These are phyloP conservation scores for Alentia gelatinosa DNA, from an alignment of 2,888 invertebrate genomes.

Conservation along the genomic window DNA sequence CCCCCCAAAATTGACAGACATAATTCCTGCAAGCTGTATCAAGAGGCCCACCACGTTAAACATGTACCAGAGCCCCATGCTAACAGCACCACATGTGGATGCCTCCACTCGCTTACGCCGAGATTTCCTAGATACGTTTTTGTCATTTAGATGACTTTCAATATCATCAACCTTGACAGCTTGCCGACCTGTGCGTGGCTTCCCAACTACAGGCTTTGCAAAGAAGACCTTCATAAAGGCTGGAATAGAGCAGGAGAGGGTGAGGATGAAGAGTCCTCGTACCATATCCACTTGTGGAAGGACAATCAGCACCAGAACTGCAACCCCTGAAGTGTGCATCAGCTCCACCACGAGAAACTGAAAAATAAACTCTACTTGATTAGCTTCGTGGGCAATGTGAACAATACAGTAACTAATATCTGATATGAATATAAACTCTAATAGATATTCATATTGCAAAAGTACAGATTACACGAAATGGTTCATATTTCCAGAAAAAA, in stretches of 20 bases:
- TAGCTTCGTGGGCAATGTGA: no score
- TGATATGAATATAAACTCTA: no score
- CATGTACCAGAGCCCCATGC: slow-evolving; percentile 29
- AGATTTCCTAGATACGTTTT: background rate
- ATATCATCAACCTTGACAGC: background rate
- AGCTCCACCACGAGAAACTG: slow-evolving; percentile 73
- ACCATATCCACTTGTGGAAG: slow-evolving; percentile 76
- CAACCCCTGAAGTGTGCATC: slow-evolving; percentile 87
- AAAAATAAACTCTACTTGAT: no score
- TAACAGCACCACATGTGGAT: background rate
- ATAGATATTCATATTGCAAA: no score
- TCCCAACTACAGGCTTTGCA: slow-evolving; percentile 6
- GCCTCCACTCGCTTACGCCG: background rate
- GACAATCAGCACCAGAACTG: slow-evolving; percentile 84
- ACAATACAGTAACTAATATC: no score
- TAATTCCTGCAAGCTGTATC: background rate
- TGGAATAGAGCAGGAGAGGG: slow-evolving; percentile 76
- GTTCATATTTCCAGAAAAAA: no score
- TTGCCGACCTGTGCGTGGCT: slow-evolving; percentile 30
- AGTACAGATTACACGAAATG: no score
- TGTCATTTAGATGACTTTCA: background rate
- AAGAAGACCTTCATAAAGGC: slow-evolving; percentile 59
- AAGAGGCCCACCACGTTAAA: background rate
- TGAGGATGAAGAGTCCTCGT: slow-evolving; percentile 74
- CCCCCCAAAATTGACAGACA: background rate